Base-by-base conservation (phyloP, 2,113 vertebrate species). In the Telmatochromis sp. region DNA sequence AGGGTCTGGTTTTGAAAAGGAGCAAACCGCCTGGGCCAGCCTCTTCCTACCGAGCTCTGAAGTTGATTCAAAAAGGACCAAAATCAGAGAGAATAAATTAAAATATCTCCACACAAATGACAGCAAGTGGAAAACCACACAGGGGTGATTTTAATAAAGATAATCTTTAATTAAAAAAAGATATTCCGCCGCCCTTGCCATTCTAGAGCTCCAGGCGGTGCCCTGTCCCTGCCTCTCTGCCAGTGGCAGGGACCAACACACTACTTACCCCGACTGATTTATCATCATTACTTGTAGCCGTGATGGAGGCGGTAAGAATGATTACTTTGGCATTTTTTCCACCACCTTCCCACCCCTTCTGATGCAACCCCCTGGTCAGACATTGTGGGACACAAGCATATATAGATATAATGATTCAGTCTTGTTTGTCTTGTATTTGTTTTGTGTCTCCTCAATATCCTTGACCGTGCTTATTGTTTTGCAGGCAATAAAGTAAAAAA, bases 161-260 rank as follows among this genome's bases (percentile, higher is more conserved):
- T 49, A 78, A 49, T 47, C 73, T 51, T 78, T 51, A 78, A 78
- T 49, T 51, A 51, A 51, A 49, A 37, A n/a, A 51, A 78, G 26
- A 13, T 51, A 78, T 78, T 51, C 26, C 1, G 2, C 26, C 1
- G 0, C 26, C 26, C 10, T 19, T 51, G 45, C 2, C 4, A 19
- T 51, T 31, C 9, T 19, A 51, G 26, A n/a, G 45, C 45, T 28
- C 73, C 45, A 31, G 73, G 73, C 17, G 4, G 10, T n/a, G 45
- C 45, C 15, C 45, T 49, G 15, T 31, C 70, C 70, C 42, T 78
- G 15, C 70, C 42, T 49, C 73, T 49, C 45, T 51, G 73, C 1
- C 10, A 51, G 73, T n/a, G 2, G 42, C 9, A 28, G 70, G 15
- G 15, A 19, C 23, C 26, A 49, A 31, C 45, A 19, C 73, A 31